Base-by-base conservation (phyloP, 2,888 invertebrate genomes). In the Coremacera marginata region DNA sequence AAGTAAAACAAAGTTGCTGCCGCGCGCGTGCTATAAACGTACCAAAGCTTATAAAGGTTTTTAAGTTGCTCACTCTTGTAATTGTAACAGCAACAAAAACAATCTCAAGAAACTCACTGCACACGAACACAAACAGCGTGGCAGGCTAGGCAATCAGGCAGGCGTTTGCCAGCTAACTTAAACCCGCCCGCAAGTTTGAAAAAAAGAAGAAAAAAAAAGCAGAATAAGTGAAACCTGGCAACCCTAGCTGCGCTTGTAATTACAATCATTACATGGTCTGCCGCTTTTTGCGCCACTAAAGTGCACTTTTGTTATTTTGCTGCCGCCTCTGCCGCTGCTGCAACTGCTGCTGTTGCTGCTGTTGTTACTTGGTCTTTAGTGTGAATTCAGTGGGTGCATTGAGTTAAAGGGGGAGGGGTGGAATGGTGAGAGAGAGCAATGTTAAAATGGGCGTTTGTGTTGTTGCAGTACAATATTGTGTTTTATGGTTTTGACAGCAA, bases 241-340 rank as follows among this genome's bases (percentile, higher is more conserved):
- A 70, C 55, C 55, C 70, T 71, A 37, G 44, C n/a, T 51, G 31
- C 62, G 27, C 79, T 80, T 77, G 82, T 82, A 80, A 82, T 81
- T 82, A 77, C 80, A 82, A 80, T 80, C 82, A 82, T 82, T 82
- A 81, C 81, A 82, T 80, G 82, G 81, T 82, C 82, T 82, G 80
- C 80, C 82, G 82, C 82, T 77, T 82, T 80, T 81, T 78, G 70
- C 71, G 83, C 84, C 80, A 82, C 88, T 85, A 86, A 86, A 86
- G 86, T 88, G 87, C 86, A 87, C 88, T 87, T 88, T 82, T 76
- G 85, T 76, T 77, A 83, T 67, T 77, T 81, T 71, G 79, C 8
- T 60, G 60, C 16, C 16, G 11, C 25, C 37, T 5, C 37, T 37
- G 19, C 34, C 19, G 76, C 31, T 49, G 51, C 14, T 27, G 19